Evolutionary conservation across 92 coral and sea anemone genomes (phyloP).

Genomic region (Phenganax marumi): DNA sequence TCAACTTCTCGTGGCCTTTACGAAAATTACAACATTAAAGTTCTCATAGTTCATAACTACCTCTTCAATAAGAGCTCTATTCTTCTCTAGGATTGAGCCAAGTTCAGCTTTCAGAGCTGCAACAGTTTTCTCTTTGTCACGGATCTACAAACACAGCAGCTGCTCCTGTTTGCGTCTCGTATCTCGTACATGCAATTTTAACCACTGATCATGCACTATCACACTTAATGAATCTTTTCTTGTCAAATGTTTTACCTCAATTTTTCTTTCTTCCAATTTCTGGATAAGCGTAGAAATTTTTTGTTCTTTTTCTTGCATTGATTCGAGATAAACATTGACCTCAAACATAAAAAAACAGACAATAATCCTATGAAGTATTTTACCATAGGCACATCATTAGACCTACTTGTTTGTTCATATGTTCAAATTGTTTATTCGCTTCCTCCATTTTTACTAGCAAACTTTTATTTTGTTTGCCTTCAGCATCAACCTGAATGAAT

Average conservation of each 20-base stretch:
- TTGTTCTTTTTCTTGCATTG: slow-evolving; percentile 89
- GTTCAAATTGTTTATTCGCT: slow-evolving; percentile 70
- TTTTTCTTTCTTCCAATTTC: slow-evolving; percentile 79
- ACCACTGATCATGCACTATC: too few species aligned
- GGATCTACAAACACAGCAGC: slow-evolving; percentile 55
- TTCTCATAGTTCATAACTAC: slow-evolving; percentile 21
- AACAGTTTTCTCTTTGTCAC: slow-evolving; percentile 85
- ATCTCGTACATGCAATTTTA: too few species aligned
- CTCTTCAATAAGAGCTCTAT: slow-evolving; percentile 81
- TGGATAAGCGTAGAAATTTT: slow-evolving; percentile 76
- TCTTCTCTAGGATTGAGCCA: slow-evolving; percentile 92
- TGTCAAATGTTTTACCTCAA: slow-evolving; percentile 54
- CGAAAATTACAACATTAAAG: neutral
- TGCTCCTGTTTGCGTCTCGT: too few species aligned
- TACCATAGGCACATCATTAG: neutral
- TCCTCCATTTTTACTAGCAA: slow-evolving; percentile 25
- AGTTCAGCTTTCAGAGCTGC: slow-evolving; percentile 86
- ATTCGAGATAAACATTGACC: slow-evolving; percentile 83
- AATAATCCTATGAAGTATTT: neutral
- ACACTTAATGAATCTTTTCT: neutral
- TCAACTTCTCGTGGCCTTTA: too few species aligned
- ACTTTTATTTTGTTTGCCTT: neutral
- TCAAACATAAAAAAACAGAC: slow-evolving; percentile 18
- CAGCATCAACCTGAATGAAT: slow-evolving; percentile 4
- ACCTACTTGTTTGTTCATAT: slow-evolving; percentile 84